These are phyloP conservation scores for Phylloscopus trochiloides DNA, from an alignment of 2,113 vertebrate species.

Conservation along the genomic window DNA sequence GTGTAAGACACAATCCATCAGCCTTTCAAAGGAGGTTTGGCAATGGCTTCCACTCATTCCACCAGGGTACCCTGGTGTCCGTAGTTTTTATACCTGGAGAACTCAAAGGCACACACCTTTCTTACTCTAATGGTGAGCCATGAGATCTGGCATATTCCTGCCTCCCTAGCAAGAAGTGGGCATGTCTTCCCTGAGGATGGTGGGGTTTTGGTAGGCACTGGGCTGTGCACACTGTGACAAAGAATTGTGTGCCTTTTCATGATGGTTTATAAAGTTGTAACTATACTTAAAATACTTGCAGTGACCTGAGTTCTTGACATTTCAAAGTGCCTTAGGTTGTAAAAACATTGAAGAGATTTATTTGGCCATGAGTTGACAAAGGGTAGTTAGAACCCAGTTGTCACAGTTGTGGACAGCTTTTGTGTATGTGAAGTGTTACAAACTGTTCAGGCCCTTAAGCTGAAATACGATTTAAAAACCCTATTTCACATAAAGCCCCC, in stretches of 20 bases:
- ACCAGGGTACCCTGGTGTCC: background rate
- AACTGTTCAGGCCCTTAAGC: background rate
- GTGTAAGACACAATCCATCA: background rate
- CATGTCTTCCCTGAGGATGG: background rate
- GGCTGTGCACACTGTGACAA: background rate
- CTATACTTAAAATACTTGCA: background rate
- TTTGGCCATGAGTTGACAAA: background rate
- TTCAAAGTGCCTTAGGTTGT: background rate
- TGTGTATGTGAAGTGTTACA: background rate
- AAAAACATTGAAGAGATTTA: background rate
- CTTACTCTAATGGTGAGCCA: fast-evolving
- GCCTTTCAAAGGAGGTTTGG: background rate
- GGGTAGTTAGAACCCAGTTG: background rate
- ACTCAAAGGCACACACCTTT: background rate
- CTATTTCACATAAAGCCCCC: background rate
- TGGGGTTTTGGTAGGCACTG: background rate
- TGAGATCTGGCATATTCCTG: background rate
- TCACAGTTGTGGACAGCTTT: background rate
- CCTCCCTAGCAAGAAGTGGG: background rate
- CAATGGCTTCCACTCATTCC: background rate
- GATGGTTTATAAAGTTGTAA: background rate
- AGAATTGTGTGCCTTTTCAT: background rate
- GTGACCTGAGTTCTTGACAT: background rate
- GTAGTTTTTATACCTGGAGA: background rate
- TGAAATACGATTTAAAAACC: background rate